Conservation (phyloP, 2,888 invertebrate species). For the Papilio gigon region DNA sequence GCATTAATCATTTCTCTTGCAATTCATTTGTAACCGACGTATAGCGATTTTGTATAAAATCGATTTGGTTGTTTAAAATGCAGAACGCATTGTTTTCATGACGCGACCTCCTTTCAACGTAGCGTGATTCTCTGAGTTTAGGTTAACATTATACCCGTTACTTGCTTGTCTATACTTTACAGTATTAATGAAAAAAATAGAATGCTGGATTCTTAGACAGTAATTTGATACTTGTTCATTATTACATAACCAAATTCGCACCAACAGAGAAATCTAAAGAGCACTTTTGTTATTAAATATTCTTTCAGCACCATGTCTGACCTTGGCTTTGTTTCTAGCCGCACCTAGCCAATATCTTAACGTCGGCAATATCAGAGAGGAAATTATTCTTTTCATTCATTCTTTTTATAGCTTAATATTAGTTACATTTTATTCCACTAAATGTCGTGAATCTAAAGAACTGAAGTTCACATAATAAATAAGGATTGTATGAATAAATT, state of each 20-base stretch:
- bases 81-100: constrained; percentile 54
- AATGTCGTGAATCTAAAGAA: no score
- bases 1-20: constrained; percentile 42
- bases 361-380: not conserved
- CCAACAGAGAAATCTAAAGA: not conserved
- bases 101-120: constrained; percentile 58
- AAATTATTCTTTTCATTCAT: not conserved
- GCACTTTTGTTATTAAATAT: not conserved
- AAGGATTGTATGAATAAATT: not conserved
- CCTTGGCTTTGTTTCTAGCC: constrained; percentile 7
- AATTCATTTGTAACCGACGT: constrained; percentile 39
- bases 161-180: constrained; percentile 49
- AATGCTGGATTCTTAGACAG: not conserved
- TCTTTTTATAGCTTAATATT: not conserved
- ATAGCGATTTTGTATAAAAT: constrained; percentile 39
- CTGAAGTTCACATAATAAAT: not conserved
- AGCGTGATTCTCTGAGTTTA: constrained; percentile 59
- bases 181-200: not conserved
- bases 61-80: constrained; percentile 42
- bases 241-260: not conserved
- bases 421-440: no score
- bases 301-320: not conserved
- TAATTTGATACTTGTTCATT: not conserved
- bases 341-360: constrained; percentile 11
- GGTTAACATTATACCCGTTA: constrained; percentile 61